These are phyloP conservation scores for Lobophora halterata DNA, from an alignment of 2,888 invertebrate genomes.

Conservation along the genomic window DNA sequence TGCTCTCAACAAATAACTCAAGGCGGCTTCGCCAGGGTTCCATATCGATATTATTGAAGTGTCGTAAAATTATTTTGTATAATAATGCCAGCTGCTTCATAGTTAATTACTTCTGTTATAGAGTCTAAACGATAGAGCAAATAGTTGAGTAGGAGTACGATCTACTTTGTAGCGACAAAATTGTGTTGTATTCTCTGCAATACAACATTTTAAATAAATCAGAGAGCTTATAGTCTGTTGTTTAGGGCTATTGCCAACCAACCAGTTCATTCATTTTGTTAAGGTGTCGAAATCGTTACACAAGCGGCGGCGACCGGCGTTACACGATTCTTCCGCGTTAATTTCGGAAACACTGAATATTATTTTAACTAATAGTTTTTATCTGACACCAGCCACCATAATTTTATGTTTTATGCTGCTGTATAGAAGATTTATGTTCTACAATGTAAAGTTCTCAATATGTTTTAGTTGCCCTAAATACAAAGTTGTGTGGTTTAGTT, in stretches of 20 bases:
- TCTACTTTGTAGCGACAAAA: too few relatives aligned
- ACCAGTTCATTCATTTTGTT: slow-evolving; percentile 18
- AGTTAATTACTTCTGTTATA: slow-evolving; percentile 4
- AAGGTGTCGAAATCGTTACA: slow-evolving; percentile 41
- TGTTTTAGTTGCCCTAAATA: too few relatives aligned
- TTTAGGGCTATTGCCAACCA: slow-evolving; percentile 23
- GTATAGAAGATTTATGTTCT: slow-evolving; percentile 8
- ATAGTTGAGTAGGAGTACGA: background rate
- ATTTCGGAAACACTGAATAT: slow-evolving; percentile 43
- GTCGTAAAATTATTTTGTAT: slow-evolving; percentile 23
- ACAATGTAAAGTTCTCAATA: slow-evolving; percentile 1
- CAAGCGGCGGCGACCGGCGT: slow-evolving; percentile 41
- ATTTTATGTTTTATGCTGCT: background rate
- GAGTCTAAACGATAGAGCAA: background rate
- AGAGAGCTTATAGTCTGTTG: background rate
- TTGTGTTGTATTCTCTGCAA: too few relatives aligned
- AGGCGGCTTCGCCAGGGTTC: slow-evolving; percentile 22
- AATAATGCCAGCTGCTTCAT: slow-evolving; percentile 17
- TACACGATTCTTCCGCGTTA: slow-evolving; percentile 50
- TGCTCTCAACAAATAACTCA: slow-evolving; percentile 28
- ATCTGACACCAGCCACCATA: slow-evolving; percentile 11
- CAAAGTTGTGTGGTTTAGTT: too few relatives aligned
- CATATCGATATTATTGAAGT: slow-evolving; percentile 24
- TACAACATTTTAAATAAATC: too few relatives aligned
- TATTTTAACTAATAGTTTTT: slow-evolving; percentile 37